Base-by-base conservation (phyloP, 2,113 vertebrate genomes). In the Chrysemys picta region DNA sequence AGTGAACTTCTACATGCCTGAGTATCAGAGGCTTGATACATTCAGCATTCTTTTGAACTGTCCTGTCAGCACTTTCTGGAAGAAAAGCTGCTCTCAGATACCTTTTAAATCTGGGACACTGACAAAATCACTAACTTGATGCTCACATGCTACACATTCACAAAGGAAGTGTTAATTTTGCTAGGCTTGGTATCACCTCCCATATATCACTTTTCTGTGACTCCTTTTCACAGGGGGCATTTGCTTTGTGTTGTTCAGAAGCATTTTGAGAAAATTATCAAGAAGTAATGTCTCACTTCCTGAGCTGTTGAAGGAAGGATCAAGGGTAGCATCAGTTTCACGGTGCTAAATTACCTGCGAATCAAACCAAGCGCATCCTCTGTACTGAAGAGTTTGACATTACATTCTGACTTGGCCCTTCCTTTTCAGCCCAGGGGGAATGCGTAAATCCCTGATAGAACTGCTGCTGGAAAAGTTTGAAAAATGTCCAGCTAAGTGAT, bases 51-150 rank as follows among this genome's bases (percentile, higher is more conserved):
- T 91, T 85, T 79, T 38, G 7, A 57, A 54, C 27, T 96, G 93
- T 93, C 88, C 72, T 91, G 89, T 97, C 97, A 98, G 96, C 97
- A 95, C 29, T 87, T 89, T 82, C 47, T n/a, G 10, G 1, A 47
- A 95, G 7, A 81, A 95, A 95, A 95, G 22, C 72, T 92, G 25
- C 65, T 93, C 65, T 94, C 89, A 57, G 3, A 94, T 91, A 78
- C 49, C 17, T 82, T 91, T 87, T 84, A 59, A 95, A 92, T 93
- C 88, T 93, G 38, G 50, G 54, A 82, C 87, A 75, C 75, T 2
- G 3, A 79, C 56, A 97, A 52, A 88, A 24, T 81, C 53, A 8
- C 22, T 49, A 53, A 47, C 9, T 4, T 27, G 35, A 91, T 54
- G 84, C 56, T 56, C 54, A 79, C 62, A 84, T 45, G 45, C 62